A percentile compares a stretch with the other conserved stretches of the same genome.
Evolutionary conservation across 2,797 vertebrate species (phyloP).

Genomic region (Hippoglossus hippoglossus): DNA sequence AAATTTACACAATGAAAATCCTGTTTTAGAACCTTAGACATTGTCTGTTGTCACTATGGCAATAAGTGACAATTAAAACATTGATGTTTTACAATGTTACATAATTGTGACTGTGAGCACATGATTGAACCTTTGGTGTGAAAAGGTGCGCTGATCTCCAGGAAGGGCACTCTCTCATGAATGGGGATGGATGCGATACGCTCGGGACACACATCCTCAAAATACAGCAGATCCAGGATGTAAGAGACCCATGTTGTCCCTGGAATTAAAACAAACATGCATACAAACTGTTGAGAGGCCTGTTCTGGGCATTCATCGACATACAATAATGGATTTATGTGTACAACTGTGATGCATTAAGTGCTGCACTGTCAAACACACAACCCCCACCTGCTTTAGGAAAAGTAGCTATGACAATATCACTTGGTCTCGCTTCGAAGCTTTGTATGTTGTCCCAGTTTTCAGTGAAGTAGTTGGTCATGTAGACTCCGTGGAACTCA

Average conservation of each 20-base stretch:
- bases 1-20: too few species aligned
- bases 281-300: not conserved
- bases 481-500: conserved; percentile 74
- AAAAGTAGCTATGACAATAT: conserved; percentile 78
- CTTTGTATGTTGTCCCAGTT: conserved; percentile 78
- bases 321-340: not conserved
- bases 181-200: conserved; percentile 62
- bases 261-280: conserved; percentile 26
- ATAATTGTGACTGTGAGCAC: not conserved
- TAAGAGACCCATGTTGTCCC: conserved; percentile 81
- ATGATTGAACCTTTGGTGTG: conserved; percentile 49
- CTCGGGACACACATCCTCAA: conserved; percentile 55
- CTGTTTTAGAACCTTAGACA: too few species aligned
- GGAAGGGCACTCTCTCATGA: conserved; percentile 72
- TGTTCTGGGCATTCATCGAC: not conserved
- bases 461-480: conserved; percentile 70
- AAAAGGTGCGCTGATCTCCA: conserved; percentile 57
- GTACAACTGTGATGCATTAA: not conserved
- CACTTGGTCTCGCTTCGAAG: conserved; percentile 76
- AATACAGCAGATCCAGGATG: conserved; percentile 77
- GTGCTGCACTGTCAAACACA: too few species aligned
- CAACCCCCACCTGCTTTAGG: conserved; percentile 75
- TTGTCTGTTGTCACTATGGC: too few species aligned
- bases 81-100: not conserved
- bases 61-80: not conserved